Evolutionary conservation across 2,888 invertebrate species (phyloP).

Genomic region (Parochlus steinenii): DNA sequence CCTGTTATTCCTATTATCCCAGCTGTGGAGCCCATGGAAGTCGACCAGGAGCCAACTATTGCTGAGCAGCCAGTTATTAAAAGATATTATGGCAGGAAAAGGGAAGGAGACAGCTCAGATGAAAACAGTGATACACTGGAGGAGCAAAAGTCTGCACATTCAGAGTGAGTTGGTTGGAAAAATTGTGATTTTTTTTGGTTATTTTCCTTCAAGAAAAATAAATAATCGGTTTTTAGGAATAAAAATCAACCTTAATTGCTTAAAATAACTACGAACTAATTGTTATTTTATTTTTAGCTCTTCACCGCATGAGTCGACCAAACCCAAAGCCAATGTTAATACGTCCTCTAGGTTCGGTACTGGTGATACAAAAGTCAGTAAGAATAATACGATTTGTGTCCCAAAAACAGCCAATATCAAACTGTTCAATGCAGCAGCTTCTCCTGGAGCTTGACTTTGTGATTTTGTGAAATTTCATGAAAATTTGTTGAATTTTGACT

Average conservation of each 20-base stretch:
- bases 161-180: too few relatives aligned
- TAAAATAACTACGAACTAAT: constrained; percentile 2
- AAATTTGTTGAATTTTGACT: too few relatives aligned
- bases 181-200: too few relatives aligned
- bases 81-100: constrained; percentile 40
- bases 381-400: constrained; percentile 42
- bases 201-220: too few relatives aligned
- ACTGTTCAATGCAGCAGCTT: constrained; percentile 16
- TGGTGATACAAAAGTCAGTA: constrained; percentile 94
- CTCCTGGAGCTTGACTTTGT: constrained; percentile 11
- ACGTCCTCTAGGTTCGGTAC: constrained; percentile 36
- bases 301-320: constrained; percentile 38
- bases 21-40: not conserved
- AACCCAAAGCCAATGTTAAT: constrained; percentile 36
- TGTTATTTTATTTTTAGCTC: constrained; percentile 16
- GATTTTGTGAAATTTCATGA: too few relatives aligned
- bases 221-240: constrained; percentile 12
- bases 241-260: not conserved
- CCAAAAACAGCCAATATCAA: constrained; percentile 12
- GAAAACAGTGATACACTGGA: too few relatives aligned
- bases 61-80: constrained; percentile 24
- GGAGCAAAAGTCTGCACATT: too few relatives aligned
- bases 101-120: constrained; percentile 36
- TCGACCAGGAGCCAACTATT: not conserved
- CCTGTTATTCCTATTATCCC: not conserved